These are phyloP conservation scores for Dipodomys spectabilis DNA, from an alignment of 2,113 vertebrate species.

Conservation along the genomic window DNA sequence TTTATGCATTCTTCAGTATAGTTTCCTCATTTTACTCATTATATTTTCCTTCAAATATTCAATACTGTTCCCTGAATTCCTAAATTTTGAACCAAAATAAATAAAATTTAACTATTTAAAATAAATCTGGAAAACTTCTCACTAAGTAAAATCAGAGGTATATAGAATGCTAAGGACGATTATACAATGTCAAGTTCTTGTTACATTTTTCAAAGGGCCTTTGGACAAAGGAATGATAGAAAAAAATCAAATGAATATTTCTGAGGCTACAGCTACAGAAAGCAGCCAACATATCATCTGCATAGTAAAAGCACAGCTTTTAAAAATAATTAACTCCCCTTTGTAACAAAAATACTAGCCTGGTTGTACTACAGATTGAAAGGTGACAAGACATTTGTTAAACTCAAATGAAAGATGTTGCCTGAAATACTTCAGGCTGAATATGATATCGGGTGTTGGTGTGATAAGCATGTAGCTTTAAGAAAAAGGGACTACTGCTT, in stretches of 20 bases:
- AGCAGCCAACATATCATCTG: neutral
- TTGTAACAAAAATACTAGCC: neutral
- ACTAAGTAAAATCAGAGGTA: neutral
- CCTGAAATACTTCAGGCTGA: neutral
- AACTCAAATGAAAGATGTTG: neutral
- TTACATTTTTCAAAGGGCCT: neutral
- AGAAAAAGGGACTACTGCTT: neutral
- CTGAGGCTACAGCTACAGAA: neutral
- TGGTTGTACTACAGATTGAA: neutral
- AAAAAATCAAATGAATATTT: neutral
- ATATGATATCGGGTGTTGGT: neutral
- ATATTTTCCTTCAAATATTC: neutral
- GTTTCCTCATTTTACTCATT: neutral
- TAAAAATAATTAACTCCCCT: neutral
- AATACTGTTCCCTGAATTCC: neutral
- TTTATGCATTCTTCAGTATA: neutral
- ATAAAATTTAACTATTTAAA: constrained; percentile 15
- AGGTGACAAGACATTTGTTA: neutral
- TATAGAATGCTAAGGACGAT: constrained; percentile 11
- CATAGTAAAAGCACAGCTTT: neutral
- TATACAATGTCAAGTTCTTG: neutral
- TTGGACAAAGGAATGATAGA: neutral
- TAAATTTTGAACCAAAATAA: neutral
- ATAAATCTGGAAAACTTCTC: neutral
- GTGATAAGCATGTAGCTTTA: neutral